These are phyloP conservation scores for Hestina assimilis DNA, from an alignment of 1,140 invertebrate species.

Conservation along the genomic window DNA sequence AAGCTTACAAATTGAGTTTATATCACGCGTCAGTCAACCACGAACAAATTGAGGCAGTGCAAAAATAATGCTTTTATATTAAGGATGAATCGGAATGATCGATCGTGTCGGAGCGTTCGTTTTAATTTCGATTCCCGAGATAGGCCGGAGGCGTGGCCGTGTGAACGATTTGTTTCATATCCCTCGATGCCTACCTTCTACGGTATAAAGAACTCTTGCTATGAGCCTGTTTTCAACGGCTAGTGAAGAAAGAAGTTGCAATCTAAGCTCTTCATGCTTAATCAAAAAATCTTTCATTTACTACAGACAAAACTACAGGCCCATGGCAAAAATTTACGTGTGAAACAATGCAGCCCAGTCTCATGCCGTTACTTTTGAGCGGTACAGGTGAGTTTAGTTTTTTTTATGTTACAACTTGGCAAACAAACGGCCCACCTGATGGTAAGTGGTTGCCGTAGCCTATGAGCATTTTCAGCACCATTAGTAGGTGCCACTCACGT, in stretches of 20 bases:
- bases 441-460: too few species aligned
- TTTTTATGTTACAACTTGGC: too few species aligned
- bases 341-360: too few species aligned
- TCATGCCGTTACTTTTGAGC: too few species aligned
- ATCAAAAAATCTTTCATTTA: too few species aligned
- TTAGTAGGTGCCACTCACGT: too few species aligned
- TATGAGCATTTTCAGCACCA: too few species aligned
- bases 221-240: slow-evolving; percentile 13
- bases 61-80: slow-evolving; percentile 74
- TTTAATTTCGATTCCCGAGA: slow-evolving; percentile 75
- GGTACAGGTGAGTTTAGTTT: too few species aligned
- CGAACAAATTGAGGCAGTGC: slow-evolving; percentile 72
- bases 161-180: slow-evolving; percentile 73
- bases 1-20: slow-evolving; percentile 51
- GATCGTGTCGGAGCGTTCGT: slow-evolving; percentile 72
- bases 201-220: slow-evolving; percentile 31
- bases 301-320: too few species aligned
- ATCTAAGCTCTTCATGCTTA: neutral
- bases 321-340: too few species aligned
- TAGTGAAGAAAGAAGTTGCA: neutral
- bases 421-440: too few species aligned
- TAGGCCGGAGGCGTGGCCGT: slow-evolving; percentile 67
- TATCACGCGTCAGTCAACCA: slow-evolving; percentile 63
- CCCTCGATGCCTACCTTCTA: slow-evolving; percentile 56
- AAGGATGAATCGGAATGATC: slow-evolving; percentile 74